phyloP scores from a whole-genome alignment of 1,140 invertebrate genomes.

The Steinernema khuongi region DNA sequence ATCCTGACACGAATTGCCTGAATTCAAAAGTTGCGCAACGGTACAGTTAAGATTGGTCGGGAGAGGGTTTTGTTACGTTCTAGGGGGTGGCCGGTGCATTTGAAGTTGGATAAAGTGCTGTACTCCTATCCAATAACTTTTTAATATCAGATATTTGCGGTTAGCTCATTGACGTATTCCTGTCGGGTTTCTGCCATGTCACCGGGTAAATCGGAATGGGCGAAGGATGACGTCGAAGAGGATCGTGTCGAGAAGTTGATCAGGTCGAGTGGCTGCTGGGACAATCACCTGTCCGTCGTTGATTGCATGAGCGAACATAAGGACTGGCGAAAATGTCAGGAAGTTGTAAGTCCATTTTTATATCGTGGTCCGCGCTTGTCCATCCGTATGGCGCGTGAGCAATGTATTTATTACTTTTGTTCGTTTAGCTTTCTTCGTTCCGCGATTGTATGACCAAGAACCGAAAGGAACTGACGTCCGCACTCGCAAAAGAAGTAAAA shows the following conservation, averaged over 20 bases:
- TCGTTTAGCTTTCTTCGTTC: conserved; percentile 15
- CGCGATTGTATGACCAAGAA: conserved; percentile 23
- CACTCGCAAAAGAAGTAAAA: background rate
- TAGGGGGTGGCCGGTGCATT: no score
- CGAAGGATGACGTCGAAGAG: conserved; percentile 25
- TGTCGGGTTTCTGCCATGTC: no score
- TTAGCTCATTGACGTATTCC: no score
- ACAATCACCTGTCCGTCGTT: conserved; percentile 27
- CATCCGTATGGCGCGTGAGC: background rate
- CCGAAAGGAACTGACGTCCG: conserved; percentile 4
- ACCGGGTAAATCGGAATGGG: conserved; percentile 29
- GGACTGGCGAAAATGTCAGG: conserved; percentile 36
- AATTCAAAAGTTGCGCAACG: no score
- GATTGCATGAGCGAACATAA: conserved; percentile 32
- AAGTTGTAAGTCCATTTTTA: conserved; percentile 6
- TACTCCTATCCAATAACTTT: no score
- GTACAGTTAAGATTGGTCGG: no score
- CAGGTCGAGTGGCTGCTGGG: conserved; percentile 30
- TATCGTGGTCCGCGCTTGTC: background rate
- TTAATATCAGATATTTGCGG: no score
- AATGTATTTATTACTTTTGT: background rate
- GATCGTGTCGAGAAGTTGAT: conserved; percentile 31
- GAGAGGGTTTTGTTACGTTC: no score
- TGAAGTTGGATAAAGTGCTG: no score
- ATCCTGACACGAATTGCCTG: no score